Evolutionary conservation across 2,888 invertebrate genomes (phyloP), one percentile per base, ranked within the genome.

Genomic region (Acleris literana): DNA sequence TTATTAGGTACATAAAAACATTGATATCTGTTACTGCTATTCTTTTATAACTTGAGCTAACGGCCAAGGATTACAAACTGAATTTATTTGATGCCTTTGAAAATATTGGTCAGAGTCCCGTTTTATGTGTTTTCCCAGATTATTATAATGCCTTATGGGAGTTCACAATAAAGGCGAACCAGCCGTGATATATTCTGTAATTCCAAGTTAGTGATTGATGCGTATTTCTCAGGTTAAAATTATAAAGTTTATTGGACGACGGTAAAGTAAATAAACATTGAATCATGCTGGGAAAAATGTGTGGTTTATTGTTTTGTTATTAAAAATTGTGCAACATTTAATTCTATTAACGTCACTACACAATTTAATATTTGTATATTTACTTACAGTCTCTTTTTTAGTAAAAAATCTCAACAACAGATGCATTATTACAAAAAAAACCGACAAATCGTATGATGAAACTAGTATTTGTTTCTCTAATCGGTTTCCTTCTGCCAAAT

Each of bases 51-150:
- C 66, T 61, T 57, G 57, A 16, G 29, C 1, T 52, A 66, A n/a
- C 52, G 7, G 55, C n/a, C 43, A 33, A 33, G 62, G 66, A 66
- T 66, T 62, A 66, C 56, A 62, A 57, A 62, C 62, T 18, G 25
- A 66, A 66, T 66, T 66, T 66, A 66, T 66, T 57, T 57, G 66
- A 56, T 66, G 46, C 55, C 48, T 56, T 57, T 56, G 62, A 66
- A 66, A 66, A 66, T 66, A 66, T 66, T 61, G 61, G 52, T 57
- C 39, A 25, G 56, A 66, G 52, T 60, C 25, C 44, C 60, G 55
- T 62, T 66, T 57, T 62, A 66, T 66, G 62, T 66, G 62, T 66
- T 66, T 66, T 62, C 57, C 39, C 33, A 62, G 66, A 66, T 66
- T 62, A 66, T 62, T 57, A 18, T 66, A 66, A 62, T 66, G 25